Base-by-base conservation (phyloP, 2,888 invertebrate species). In the Platynereis dumerilii region DNA sequence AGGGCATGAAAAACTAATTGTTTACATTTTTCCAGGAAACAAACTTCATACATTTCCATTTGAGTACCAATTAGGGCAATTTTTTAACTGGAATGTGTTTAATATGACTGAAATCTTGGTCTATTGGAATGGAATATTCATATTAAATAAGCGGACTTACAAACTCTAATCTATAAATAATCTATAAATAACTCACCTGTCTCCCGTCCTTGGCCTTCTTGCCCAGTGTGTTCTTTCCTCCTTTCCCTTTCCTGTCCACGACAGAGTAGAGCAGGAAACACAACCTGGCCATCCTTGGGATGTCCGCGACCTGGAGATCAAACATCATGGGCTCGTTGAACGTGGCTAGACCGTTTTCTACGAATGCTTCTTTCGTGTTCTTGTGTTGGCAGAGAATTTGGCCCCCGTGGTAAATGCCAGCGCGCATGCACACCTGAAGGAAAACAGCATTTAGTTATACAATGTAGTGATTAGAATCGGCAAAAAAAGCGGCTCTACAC, bases 321-420 rank as follows among this genome's bases (percentile, higher is more conserved):
- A 96, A 95, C 48, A 86, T 87, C 24, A 95, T 85, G 39, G 89
- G 88, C 75, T 91, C 89, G 67, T 92, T 89, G 87, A 92, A 91
- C 65, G 87, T 86, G 27, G 75, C 78, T 2, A 67, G 64, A 10
- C 76, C 77, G 3, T 77, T 75, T 2, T 69, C 69, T 3, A 82
- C 76, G 2, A 74, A 66, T 22, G 72, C 64, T 27, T 78, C 78
- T 2, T 75, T 73, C 2, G 77, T 90, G 88, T 74, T 89, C 88
- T 48, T 90, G 88, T 69, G 76, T 45, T 92, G 91, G 79, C 94
- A 94, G 17, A 96, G 85, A 0, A 92, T 89, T 78, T 92, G 92
- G 2, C 92, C 93, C 1, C 95, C 94, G 81, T 95, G 94, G 84
- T 93, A 96, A 48, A 96, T 87, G 28, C 95, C 94, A 2, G 90